Percentiles rank a stretch among this genome's conserved stretches.
phyloP scores from a whole-genome alignment of 2,797 vertebrate genomes.

The Oreochromis grahami region DNA sequence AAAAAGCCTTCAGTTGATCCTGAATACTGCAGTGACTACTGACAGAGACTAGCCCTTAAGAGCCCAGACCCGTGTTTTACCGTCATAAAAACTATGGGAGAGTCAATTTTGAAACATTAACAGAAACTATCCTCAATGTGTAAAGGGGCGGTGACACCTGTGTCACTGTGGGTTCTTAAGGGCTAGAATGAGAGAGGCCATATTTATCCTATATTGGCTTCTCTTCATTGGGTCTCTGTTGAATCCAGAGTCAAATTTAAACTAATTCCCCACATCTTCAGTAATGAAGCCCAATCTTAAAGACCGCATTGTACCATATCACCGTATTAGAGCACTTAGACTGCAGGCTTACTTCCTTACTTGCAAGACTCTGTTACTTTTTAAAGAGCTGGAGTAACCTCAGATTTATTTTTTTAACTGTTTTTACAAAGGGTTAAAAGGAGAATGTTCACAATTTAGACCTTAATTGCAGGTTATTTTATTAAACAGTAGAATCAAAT shows the following conservation, averaged over 20 bases:
- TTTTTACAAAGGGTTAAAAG: neutral
- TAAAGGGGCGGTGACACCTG: no score
- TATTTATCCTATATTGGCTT: neutral
- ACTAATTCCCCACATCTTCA: neutral
- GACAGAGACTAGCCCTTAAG: neutral
- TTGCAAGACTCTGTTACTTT: neutral
- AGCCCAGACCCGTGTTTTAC: no score
- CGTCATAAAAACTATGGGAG: no score
- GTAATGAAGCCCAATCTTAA: neutral
- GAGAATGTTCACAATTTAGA: neutral
- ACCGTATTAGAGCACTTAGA: neutral
- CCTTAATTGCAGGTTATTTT: neutral
- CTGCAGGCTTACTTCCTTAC: accelerated
- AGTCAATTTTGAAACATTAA: no score
- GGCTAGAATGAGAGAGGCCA: neutral
- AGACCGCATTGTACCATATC: neutral
- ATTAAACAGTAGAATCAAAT: neutral
- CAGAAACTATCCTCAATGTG: no score
- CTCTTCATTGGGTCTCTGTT: neutral
- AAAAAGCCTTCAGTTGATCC: neutral
- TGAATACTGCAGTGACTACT: neutral
- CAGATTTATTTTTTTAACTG: neutral
- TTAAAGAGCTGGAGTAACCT: neutral
- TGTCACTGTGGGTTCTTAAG: no score
- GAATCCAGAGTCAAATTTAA: neutral